Percentiles rank a stretch among this genome's conserved stretches.
Conservation (phyloP, 2,888 invertebrate genomes). For the Salticus scenicus region DNA sequence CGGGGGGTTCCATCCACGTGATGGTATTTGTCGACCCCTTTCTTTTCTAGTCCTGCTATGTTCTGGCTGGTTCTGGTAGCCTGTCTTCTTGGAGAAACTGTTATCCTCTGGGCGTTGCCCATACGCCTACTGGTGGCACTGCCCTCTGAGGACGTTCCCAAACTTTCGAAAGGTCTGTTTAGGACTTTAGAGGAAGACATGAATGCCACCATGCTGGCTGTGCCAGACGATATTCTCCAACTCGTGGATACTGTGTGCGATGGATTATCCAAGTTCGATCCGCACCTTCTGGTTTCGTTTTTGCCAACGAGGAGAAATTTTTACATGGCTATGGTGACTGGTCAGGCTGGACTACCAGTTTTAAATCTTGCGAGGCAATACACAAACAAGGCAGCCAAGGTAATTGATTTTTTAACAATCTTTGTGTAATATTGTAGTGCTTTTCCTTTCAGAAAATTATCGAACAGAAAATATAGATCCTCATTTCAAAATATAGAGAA, state of each 20-base stretch:
- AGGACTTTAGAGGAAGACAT: conserved; percentile 43
- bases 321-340: conserved; percentile 47
- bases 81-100: neutral
- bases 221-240: conserved; percentile 20
- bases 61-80: neutral
- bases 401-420: conserved; percentile 24
- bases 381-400: conserved; percentile 41
- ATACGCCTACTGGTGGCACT: conserved; percentile 53
- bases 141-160: conserved; percentile 46
- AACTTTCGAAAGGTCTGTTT: conserved; percentile 40
- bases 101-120: conserved; percentile 26
- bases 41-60: neutral
- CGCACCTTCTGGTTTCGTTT: conserved; percentile 50
- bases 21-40: neutral
- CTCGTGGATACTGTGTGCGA: conserved; percentile 48
- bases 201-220: conserved; percentile 33
- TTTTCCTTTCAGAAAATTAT: too few species aligned
- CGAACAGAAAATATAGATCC: too few species aligned
- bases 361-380: conserved; percentile 48
- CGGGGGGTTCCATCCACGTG: neutral
- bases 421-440: too few species aligned
- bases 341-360: conserved; percentile 48
- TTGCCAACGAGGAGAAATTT: conserved; percentile 36
- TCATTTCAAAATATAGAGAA: too few species aligned
- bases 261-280: conserved; percentile 26